Evolutionary conservation across 2,797 vertebrate species (phyloP).

Genomic region (Diglossa cyanea): DNA sequence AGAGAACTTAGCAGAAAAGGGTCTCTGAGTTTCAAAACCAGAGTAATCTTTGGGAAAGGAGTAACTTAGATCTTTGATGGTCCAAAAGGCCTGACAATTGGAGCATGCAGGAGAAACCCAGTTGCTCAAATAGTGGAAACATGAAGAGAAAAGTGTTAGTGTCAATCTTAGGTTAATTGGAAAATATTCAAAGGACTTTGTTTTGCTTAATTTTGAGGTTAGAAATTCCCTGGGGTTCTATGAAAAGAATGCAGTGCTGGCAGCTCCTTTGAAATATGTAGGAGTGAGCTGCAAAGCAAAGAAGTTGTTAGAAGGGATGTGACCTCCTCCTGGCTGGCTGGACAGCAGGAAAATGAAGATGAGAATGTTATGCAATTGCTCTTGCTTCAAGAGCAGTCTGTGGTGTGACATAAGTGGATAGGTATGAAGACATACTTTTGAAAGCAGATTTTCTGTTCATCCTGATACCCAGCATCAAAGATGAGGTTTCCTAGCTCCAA

Average conservation of each 20-base stretch:
- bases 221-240: slow-evolving; percentile 18
- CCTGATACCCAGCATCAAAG: neutral
- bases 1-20: neutral
- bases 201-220: slow-evolving; percentile 54
- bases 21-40: neutral
- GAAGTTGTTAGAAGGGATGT: neutral
- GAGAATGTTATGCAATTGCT: neutral
- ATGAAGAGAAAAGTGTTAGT: neutral
- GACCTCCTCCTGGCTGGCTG: neutral
- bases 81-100: neutral
- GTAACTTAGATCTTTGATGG: neutral
- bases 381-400: neutral
- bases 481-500: neutral
- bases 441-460: neutral
- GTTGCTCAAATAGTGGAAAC: neutral
- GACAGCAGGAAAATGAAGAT: neutral
- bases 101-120: neutral
- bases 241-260: neutral
- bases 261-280: slow-evolving; percentile 24
- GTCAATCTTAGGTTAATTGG: slow-evolving; percentile 51
- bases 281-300: neutral
- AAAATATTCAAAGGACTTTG: slow-evolving; percentile 44
- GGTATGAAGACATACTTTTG: rapidly evolving
- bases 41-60: neutral
- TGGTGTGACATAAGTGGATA: neutral